Percentiles rank a stretch among this genome's conserved stretches.
Evolutionary conservation across 30 jellyfish, hydroid and myxozoan species (phyloP).

Genomic region (Hydractinia symbiolongicarpus): DNA sequence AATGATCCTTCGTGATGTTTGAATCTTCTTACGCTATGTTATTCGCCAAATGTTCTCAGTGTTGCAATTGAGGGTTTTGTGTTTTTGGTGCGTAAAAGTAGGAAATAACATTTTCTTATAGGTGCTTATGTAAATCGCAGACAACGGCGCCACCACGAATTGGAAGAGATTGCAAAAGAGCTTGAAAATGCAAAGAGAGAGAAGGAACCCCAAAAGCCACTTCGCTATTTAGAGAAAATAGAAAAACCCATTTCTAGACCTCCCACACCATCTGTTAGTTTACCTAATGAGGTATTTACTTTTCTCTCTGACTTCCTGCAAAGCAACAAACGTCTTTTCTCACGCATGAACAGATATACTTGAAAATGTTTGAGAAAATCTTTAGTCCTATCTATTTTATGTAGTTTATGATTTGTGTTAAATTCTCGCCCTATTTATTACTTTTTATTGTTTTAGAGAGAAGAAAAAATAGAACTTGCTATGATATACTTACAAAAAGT

Average conservation of each 20-base stretch:
- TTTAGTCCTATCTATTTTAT: too few relatives aligned
- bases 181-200: constrained; percentile 66
- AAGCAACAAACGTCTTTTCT: neutral
- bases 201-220: constrained; percentile 67
- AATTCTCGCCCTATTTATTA: neutral
- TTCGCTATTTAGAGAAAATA: constrained; percentile 62
- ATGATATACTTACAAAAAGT: constrained; percentile 68
- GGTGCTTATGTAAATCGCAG: constrained; percentile 71
- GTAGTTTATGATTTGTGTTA: too few relatives aligned
- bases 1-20: neutral
- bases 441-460: constrained; percentile 38
- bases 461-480: constrained; percentile 87
- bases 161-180: constrained; percentile 72
- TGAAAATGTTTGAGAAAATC: too few relatives aligned
- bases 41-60: neutral
- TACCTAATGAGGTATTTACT: constrained; percentile 63
- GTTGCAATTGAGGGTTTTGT: neutral
- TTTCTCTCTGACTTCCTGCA: neutral
- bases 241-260: constrained; percentile 98
- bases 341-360: too few relatives aligned
- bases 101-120: neutral
- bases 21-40: too few relatives aligned
- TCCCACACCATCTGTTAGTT: constrained; percentile 87
- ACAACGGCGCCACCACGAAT: constrained; percentile 73
- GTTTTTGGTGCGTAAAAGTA: neutral